Evolutionary conservation across 2,797 vertebrate species (phyloP).

Genomic region (Centropyge bicolor): DNA sequence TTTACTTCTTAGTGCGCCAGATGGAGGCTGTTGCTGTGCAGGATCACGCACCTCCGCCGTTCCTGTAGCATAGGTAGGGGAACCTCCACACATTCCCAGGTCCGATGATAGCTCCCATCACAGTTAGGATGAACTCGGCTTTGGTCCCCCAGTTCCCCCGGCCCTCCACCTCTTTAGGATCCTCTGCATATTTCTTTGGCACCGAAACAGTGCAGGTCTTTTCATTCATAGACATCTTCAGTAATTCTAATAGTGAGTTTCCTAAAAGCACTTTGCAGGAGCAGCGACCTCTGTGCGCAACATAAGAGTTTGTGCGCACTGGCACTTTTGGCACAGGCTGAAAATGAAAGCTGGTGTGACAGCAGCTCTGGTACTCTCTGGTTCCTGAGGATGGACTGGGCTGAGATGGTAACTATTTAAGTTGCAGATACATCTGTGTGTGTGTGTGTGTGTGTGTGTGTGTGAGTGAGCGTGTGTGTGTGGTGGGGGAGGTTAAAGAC

Average conservation of each 20-base stretch:
- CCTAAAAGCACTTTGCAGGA: neutral
- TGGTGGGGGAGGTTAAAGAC: neutral
- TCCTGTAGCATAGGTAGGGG: conserved; percentile 93
- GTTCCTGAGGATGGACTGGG: neutral
- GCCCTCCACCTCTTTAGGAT: neutral
- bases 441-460: neutral
- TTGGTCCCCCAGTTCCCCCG: conserved; percentile 71
- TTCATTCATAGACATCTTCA: conserved; percentile 4
- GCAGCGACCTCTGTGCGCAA: accelerated
- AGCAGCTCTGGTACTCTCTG: neutral
- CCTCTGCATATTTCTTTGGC: conserved; percentile 10
- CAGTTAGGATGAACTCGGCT: conserved; percentile 76
- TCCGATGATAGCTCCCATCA: conserved; percentile 78
- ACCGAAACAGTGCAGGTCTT: neutral
- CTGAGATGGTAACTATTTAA: neutral
- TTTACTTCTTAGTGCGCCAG: neutral
- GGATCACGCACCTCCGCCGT: conserved; percentile 89
- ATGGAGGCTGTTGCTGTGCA: too few species aligned
- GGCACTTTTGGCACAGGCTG: neutral
- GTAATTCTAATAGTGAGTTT: neutral
- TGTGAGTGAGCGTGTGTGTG: neutral
- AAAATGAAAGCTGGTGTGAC: neutral
- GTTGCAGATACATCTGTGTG: neutral
- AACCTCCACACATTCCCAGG: conserved; percentile 94
- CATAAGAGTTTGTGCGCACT: too few species aligned